These are phyloP conservation scores for Silvanus unidentatus DNA, from an alignment of 2,888 invertebrate genomes.

Conservation along the genomic window DNA sequence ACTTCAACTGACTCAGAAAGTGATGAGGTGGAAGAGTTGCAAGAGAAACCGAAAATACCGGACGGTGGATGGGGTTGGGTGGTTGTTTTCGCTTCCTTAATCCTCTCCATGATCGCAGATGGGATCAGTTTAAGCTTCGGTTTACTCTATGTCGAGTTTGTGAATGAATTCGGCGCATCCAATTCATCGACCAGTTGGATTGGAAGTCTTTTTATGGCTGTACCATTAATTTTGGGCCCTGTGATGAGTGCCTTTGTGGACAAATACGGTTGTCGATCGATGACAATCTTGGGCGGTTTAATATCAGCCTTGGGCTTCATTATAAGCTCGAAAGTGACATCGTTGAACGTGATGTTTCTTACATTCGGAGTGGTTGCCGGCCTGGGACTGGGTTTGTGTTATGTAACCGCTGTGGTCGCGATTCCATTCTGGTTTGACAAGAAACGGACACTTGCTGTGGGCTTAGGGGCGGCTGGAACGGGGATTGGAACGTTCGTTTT, in stretches of 20 bases:
- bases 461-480: slow-evolving; percentile 82
- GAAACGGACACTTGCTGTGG: slow-evolving; percentile 78
- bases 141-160: slow-evolving; percentile 75
- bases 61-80: slow-evolving; percentile 90
- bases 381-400: slow-evolving; percentile 75
- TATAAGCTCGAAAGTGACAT: slow-evolving; percentile 63
- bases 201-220: slow-evolving; percentile 33
- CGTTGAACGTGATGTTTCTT: slow-evolving; percentile 72
- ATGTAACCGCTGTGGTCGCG: slow-evolving; percentile 85
- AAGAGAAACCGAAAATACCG: slow-evolving; percentile 55
- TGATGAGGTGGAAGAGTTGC: slow-evolving; percentile 17
- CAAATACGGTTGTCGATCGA: slow-evolving; percentile 61
- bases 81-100: slow-evolving; percentile 77
- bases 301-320: slow-evolving; percentile 72
- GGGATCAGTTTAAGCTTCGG: slow-evolving; percentile 93
- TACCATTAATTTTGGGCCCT: slow-evolving; percentile 73
- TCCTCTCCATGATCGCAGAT: slow-evolving; percentile 85
- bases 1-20: slow-evolving; percentile 11
- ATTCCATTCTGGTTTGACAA: slow-evolving; percentile 92
- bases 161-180: slow-evolving; percentile 71
- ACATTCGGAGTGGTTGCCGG: slow-evolving; percentile 84
- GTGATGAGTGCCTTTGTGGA: slow-evolving; percentile 80
- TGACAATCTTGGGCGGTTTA: slow-evolving; percentile 57
- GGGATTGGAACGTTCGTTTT: slow-evolving; percentile 86
- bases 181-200: slow-evolving; percentile 72